These are phyloP conservation scores for Glaucopsyche alexis DNA, from an alignment of 2,888 invertebrate species.

Conservation along the genomic window DNA sequence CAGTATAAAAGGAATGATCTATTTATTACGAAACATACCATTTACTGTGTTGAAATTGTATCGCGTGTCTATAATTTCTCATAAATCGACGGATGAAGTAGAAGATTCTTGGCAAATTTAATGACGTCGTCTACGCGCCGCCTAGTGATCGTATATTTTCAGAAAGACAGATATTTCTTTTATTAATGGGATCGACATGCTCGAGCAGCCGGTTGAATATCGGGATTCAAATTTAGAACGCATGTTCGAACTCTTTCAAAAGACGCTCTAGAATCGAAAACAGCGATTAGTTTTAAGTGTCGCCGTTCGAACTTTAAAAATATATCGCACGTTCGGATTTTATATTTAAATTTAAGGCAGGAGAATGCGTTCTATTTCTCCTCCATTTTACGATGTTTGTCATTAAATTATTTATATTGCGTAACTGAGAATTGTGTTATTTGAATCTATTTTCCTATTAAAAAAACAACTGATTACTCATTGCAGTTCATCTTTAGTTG, in stretches of 20 bases:
- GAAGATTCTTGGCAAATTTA: slow-evolving; percentile 30
- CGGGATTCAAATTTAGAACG: slow-evolving; percentile 76
- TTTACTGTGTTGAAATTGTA: slow-evolving; percentile 17
- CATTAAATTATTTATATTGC: slow-evolving; percentile 68
- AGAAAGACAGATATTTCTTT: slow-evolving; percentile 40
- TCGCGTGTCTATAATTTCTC: slow-evolving; percentile 9
- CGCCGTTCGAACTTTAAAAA: slow-evolving; percentile 78
- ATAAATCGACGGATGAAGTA: slow-evolving; percentile 27
- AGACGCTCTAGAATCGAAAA: slow-evolving; percentile 75
- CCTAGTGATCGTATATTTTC: slow-evolving; percentile 27
- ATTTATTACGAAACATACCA: neutral
- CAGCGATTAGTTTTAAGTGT: slow-evolving; percentile 78
- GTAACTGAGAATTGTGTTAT: slow-evolving; percentile 61
- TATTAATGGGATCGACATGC: slow-evolving; percentile 62
- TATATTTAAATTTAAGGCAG: slow-evolving; percentile 70
- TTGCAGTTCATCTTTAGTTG: neutral
- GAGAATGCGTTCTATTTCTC: slow-evolving; percentile 73
- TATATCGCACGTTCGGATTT: slow-evolving; percentile 76
- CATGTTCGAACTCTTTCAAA: slow-evolving; percentile 71
- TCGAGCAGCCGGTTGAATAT: slow-evolving; percentile 70
- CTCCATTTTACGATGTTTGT: slow-evolving; percentile 75
- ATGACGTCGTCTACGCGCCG: slow-evolving; percentile 24
- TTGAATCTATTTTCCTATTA: neutral
- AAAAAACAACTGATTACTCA: neutral
- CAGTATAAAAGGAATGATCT: neutral